Evolutionary conservation across 2,888 invertebrate genomes (phyloP).

Genomic region (Phyllotreta cruciferae): DNA sequence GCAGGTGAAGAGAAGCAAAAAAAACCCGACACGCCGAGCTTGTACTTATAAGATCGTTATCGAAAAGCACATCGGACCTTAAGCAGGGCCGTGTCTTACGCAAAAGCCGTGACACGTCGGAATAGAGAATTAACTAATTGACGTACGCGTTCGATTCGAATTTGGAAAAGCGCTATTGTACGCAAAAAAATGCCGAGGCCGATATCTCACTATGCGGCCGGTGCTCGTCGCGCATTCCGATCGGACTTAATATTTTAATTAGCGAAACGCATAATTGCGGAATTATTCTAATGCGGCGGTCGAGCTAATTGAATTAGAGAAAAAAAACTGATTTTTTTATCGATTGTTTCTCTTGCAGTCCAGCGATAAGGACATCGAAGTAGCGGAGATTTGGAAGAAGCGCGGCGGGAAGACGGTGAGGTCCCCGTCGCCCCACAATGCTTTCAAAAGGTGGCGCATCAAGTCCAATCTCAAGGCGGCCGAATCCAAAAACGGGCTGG

Average conservation of each 20-base stretch:
- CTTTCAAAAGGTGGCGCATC: slow-evolving; percentile 57
- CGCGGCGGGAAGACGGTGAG: slow-evolving; percentile 50
- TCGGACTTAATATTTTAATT: slow-evolving; percentile 44
- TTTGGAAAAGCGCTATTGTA: slow-evolving; percentile 29
- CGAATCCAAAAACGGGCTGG: slow-evolving; percentile 46
- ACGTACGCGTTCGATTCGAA: slow-evolving; percentile 24
- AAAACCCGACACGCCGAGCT: no score
- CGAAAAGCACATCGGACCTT: no score
- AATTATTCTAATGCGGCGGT: slow-evolving; percentile 34
- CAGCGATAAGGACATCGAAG: slow-evolving; percentile 57
- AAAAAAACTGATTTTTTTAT: not conserved
- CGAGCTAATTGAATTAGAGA: slow-evolving; percentile 37
- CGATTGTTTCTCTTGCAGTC: slow-evolving; percentile 53
- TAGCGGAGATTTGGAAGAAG: slow-evolving; percentile 56
- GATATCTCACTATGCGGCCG: slow-evolving; percentile 39
- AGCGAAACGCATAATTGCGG: slow-evolving; percentile 37
- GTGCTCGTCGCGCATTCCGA: slow-evolving; percentile 38
- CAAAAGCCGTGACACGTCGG: slow-evolving; percentile 30
- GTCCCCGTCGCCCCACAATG: slow-evolving; percentile 53
- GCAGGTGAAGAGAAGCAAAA: no score
- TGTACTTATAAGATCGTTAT: no score
- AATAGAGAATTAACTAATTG: slow-evolving; percentile 18
- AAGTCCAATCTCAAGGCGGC: slow-evolving; percentile 48
- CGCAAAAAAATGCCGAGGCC: slow-evolving; percentile 41
- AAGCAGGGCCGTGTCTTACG: slow-evolving; percentile 33